Conservation (phyloP, 2,113 vertebrate genomes). For the Orcinus orca region DNA sequence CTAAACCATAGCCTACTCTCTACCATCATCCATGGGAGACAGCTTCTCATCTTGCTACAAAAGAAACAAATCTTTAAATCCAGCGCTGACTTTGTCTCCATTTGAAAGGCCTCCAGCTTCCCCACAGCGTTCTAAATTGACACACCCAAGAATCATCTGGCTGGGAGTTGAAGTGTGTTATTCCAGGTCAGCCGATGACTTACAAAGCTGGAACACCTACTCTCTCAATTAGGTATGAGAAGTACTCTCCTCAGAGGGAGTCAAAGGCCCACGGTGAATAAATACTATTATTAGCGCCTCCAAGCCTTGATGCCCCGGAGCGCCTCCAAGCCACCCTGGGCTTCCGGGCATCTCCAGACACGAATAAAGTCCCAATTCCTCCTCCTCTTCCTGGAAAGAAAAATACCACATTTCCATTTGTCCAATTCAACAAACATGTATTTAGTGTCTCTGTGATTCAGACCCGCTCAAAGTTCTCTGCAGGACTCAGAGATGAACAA, state of each 20-base stretch:
- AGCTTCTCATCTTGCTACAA: background rate
- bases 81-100: background rate
- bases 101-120: slow-evolving; percentile 16
- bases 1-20: background rate
- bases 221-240: background rate
- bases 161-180: background rate
- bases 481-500: background rate
- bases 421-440: background rate
- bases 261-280: background rate
- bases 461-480: background rate
- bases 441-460: background rate
- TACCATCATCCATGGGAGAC: background rate
- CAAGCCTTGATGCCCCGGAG: background rate
- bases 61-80: background rate
- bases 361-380: background rate
- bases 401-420: background rate
- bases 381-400: background rate
- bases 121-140: slow-evolving; percentile 19
- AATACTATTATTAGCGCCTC: slow-evolving; percentile 5
- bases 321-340: background rate
- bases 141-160: background rate
- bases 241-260: background rate
- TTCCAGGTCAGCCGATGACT: slow-evolving; percentile 59
- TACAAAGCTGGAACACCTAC: slow-evolving; percentile 12
- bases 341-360: background rate